A percentile compares a stretch with the other conserved stretches of the same genome.
Conservation (phyloP, 1,140 invertebrate genomes). For the Drosophila miranda region DNA sequence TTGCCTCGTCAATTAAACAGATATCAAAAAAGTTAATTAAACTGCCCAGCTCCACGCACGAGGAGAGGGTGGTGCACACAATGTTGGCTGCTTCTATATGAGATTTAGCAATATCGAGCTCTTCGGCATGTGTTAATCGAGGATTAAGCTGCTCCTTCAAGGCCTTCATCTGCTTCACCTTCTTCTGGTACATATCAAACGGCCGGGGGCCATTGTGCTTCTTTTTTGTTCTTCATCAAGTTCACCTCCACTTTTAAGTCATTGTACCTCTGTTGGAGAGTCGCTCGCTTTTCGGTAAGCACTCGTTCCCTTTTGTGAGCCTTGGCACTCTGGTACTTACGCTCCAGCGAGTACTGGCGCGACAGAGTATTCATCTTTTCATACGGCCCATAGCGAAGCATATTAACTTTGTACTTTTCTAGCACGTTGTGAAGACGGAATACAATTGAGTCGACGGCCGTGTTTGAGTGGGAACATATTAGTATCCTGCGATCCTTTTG, state of each 20-base stretch:
- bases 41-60: slow-evolving; percentile 62
- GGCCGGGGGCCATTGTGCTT: slow-evolving; percentile 16
- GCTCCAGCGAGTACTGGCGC: slow-evolving; percentile 23
- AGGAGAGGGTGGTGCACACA: slow-evolving; percentile 82
- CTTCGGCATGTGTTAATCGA: slow-evolving; percentile 51
- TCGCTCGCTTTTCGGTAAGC: slow-evolving; percentile 22
- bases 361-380: slow-evolving; percentile 20
- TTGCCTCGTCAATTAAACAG: slow-evolving; percentile 96
- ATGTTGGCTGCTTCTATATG: slow-evolving; percentile 72
- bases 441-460: slow-evolving; percentile 87
- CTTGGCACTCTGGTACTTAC: not conserved
- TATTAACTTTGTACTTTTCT: slow-evolving; percentile 7
- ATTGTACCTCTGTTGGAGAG: slow-evolving; percentile 29
- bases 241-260: slow-evolving; percentile 39
- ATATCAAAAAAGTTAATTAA: slow-evolving; percentile 86
- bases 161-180: slow-evolving; percentile 34
- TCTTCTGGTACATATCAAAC: slow-evolving; percentile 30
- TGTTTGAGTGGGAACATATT: slow-evolving; percentile 92
- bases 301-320: slow-evolving; percentile 27
- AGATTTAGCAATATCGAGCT: slow-evolving; percentile 42
- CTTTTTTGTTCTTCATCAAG: slow-evolving; percentile 9
- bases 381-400: slow-evolving; percentile 58
- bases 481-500: slow-evolving; percentile 84
- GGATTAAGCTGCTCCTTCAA: slow-evolving; percentile 49
- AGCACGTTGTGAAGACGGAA: slow-evolving; percentile 11